Conservation (phyloP, 2,797 vertebrate species). For the Lacerta viridis region DNA sequence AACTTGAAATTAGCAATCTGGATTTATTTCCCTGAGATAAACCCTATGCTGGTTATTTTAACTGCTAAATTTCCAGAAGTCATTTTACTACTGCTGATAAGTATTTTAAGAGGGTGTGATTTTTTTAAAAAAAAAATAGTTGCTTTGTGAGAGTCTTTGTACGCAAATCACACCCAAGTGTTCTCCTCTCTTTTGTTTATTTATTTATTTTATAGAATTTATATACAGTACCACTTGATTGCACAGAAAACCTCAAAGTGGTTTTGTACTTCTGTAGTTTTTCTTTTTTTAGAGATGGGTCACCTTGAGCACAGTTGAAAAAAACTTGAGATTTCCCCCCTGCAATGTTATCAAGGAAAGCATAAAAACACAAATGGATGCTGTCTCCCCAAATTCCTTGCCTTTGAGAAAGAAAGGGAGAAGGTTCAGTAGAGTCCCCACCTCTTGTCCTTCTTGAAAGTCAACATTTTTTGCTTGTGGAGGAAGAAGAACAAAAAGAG, state of each 20-base stretch:
- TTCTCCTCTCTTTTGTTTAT: neutral
- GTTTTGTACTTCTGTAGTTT: neutral
- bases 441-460: neutral
- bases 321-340: neutral
- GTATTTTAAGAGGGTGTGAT: neutral
- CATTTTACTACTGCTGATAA: accelerated
- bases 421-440: neutral
- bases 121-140: neutral
- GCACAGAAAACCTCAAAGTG: neutral
- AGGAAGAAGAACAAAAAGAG: too few relatives aligned
- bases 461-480: too few relatives aligned
- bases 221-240: too few relatives aligned
- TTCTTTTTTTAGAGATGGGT: neutral
- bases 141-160: neutral
- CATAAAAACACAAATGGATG: neutral
- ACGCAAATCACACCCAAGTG: too few relatives aligned
- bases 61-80: conserved; percentile 19
- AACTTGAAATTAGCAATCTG: neutral
- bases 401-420: neutral
- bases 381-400: neutral
- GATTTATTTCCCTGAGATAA: conserved; percentile 28
- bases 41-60: neutral
- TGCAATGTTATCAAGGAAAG: neutral
- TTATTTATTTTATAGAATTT: neutral
- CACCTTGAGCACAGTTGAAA: too few relatives aligned